Evolutionary conservation across 2,888 invertebrate species (phyloP), one percentile per base, ranked within the genome.

Genomic region (Drosophila robusta): DNA sequence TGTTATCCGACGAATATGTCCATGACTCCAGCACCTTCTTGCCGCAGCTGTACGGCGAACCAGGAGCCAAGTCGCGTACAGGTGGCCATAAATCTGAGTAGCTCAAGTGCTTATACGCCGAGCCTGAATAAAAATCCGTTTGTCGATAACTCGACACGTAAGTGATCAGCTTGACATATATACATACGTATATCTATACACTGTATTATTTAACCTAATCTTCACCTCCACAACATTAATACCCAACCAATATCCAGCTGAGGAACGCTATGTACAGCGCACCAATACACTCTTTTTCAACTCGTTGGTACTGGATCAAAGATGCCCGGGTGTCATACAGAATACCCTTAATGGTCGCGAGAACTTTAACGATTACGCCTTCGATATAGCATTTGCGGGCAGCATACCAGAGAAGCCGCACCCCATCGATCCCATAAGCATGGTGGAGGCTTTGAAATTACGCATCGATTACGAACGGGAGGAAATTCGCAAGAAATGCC

Each of bases 371-470:
- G 18, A 56, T 0, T 44, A 63, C 7, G 70, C 88, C 0, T 80
- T 72, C 24, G 65, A 79, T 3, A 73, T 89, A 4, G 58, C 78
- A 4, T 80, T 78, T 42, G 67, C 70, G 3, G 58, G 50, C n/a
- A 4, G 16, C 0, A 8, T 71, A 32, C 87, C 90, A 0, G 16
- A 50, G 0, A 64, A 60, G 11, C 74, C 74, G 0, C 38, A 61
- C 4, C 60, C 61, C 3, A 44, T 87, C 1, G 90, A 89, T 49
- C 90, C 90, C 8, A 81, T 91, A 8, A 78, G 80, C 1, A 62
- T 91, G 50, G 18, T 90, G n/a, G 90, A 90, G 41, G 91, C 91
- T 0, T 74, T 90, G 7, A 57, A 75, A 6, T 3, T 79, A 29
- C 81, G 91, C 11, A 80, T 91, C 32, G 83, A 87, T 12, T 57